A percentile compares a stretch with the other conserved stretches of the same genome.
Evolutionary conservation across 2,113 vertebrate genomes (phyloP).

Genomic region (Bubo bubo): DNA sequence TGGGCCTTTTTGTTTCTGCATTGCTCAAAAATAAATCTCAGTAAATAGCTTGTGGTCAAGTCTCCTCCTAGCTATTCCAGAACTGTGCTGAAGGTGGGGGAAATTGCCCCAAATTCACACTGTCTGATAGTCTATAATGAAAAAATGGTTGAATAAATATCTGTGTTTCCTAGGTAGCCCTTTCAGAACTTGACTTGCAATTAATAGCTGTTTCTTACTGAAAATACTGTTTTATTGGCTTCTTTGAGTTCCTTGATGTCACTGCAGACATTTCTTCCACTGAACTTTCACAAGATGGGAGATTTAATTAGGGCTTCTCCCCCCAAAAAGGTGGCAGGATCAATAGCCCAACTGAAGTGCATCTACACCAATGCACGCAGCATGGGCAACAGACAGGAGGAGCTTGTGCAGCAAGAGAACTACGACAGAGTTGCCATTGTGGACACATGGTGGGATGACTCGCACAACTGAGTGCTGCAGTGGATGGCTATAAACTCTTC

Average conservation of each 20-base stretch:
- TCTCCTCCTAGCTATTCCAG: not conserved
- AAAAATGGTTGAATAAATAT: not conserved
- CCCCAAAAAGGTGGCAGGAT: not conserved
- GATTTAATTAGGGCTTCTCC: not conserved
- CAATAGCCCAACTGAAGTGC: not conserved
- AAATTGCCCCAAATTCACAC: not conserved
- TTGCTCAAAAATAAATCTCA: constrained; percentile 1
- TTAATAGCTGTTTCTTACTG: not conserved
- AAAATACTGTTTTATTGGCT: not conserved
- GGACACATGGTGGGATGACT: not conserved
- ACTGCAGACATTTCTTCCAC: not conserved
- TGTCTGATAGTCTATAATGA: not conserved
- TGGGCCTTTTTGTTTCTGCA: not conserved
- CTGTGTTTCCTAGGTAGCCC: not conserved
- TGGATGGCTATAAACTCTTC: not conserved
- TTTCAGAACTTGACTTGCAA: not conserved
- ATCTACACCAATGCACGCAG: not conserved
- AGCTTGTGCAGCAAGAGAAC: not conserved
- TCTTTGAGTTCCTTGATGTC: not conserved
- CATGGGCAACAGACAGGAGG: not conserved
- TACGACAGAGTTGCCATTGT: not conserved
- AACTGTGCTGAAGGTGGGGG: not conserved
- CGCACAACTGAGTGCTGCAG: not conserved
- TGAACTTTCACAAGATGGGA: not conserved
- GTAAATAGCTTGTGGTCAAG: not conserved